phyloP scores from a whole-genome alignment of 1,140 invertebrate species.

The Drosophila guanche region DNA sequence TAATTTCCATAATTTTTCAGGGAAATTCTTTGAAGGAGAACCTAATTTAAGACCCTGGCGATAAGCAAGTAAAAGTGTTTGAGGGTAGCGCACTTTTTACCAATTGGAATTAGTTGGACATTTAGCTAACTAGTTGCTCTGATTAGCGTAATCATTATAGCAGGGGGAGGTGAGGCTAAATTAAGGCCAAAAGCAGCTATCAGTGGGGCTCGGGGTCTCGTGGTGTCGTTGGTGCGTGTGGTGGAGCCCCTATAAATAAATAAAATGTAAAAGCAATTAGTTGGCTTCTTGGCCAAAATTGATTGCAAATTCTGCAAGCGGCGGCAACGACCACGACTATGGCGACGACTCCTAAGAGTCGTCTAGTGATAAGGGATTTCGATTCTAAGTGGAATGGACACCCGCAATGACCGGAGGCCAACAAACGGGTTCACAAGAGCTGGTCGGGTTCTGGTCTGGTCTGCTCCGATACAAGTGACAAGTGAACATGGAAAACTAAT shows the following conservation, averaged over 20 bases:
- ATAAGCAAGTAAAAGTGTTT: slow-evolving; percentile 77
- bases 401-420: slow-evolving; percentile 45
- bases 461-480: slow-evolving; percentile 68
- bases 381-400: slow-evolving; percentile 61
- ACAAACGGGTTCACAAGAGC: slow-evolving; percentile 46
- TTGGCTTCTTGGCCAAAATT: slow-evolving; percentile 56
- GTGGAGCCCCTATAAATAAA: slow-evolving; percentile 32
- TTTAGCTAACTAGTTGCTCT: slow-evolving; percentile 18
- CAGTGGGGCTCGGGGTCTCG: no score
- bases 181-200: slow-evolving; percentile 20
- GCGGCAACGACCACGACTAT: slow-evolving; percentile 5
- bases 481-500: slow-evolving; percentile 78
- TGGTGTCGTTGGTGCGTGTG: slow-evolving; percentile 32
- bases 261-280: slow-evolving; percentile 46
- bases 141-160: neutral
- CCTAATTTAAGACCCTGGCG: slow-evolving; percentile 65
- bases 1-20: slow-evolving; percentile 67
- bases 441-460: slow-evolving; percentile 15
- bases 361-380: slow-evolving; percentile 60
- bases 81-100: neutral
- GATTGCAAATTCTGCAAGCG: slow-evolving; percentile 51
- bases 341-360: slow-evolving; percentile 9
- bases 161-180: slow-evolving; percentile 1
- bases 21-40: slow-evolving; percentile 41
- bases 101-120: neutral